Conservation (phyloP, 2,888 invertebrate genomes). For the Himalopsyche tibetana region DNA sequence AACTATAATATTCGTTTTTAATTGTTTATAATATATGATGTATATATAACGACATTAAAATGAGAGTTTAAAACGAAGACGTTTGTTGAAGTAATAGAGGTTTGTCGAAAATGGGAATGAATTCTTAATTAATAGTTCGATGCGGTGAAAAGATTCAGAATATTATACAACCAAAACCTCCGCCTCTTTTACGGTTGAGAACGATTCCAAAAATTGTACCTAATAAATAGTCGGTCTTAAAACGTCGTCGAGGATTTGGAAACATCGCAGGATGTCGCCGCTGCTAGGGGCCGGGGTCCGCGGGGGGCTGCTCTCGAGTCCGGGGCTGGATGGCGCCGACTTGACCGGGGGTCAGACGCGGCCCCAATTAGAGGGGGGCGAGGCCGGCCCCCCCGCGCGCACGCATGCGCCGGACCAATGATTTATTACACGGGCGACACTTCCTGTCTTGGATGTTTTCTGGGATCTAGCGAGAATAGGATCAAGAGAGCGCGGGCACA, state of each 20-base stretch:
- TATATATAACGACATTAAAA: no score
- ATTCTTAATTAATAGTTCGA: not conserved
- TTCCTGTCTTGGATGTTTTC: constrained; percentile 62
- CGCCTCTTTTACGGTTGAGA: constrained; percentile 18
- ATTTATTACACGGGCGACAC: constrained; percentile 64
- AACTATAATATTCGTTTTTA: no score
- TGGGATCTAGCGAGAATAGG: constrained; percentile 15
- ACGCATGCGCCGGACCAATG: constrained; percentile 55
- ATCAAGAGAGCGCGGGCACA: constrained; percentile 32
- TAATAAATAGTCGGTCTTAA: constrained; percentile 16
- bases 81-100: no score
- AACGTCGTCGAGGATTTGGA: constrained; percentile 41
- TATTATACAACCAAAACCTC: not conserved
- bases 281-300: constrained; percentile 8
- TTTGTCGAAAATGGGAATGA: not conserved
- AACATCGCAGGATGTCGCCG: constrained; percentile 43
- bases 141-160: not conserved
- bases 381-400: constrained; percentile 47
- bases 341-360: constrained; percentile 71
- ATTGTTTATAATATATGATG: no score
- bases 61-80: no score
- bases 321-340: constrained; percentile 66
- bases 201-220: constrained; percentile 25
- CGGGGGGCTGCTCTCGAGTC: constrained; percentile 2
- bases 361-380: constrained; percentile 74